Percentiles rank a stretch among this genome's conserved stretches.
These are phyloP conservation scores for Thymelicus acteon DNA, from an alignment of 2,888 invertebrate genomes.

Conservation along the genomic window DNA sequence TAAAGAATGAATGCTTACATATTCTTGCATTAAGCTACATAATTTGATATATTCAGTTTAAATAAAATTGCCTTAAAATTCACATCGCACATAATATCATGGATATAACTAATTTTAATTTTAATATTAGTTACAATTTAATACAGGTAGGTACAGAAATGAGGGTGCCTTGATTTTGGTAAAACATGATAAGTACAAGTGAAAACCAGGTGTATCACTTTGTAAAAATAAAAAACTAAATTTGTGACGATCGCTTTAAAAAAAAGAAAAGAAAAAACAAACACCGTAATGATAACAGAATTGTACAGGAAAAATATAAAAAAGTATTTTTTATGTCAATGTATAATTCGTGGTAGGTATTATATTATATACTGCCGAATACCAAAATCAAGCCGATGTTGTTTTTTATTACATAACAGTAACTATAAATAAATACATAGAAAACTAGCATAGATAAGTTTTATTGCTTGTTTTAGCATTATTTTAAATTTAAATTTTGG, in stretches of 20 bases:
- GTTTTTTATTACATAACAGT: too few relatives aligned
- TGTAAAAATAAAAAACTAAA: not conserved
- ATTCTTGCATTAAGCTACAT: not conserved
- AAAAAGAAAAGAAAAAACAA: too few relatives aligned
- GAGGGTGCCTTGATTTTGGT: not conserved
- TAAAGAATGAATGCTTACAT: not conserved
- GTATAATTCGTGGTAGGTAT: too few relatives aligned
- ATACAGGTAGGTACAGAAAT: not conserved
- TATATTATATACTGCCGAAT: too few relatives aligned
- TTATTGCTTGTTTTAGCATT: too few relatives aligned
- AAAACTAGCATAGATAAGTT: too few relatives aligned
- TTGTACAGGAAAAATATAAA: too few relatives aligned
- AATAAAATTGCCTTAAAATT: not conserved
- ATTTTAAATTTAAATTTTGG: too few relatives aligned
- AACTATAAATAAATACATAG: too few relatives aligned
- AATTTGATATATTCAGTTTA: constrained; percentile 3
- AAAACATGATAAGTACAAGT: not conserved
- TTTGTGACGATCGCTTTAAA: not conserved
- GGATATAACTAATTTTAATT: not conserved
- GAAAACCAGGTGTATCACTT: not conserved
- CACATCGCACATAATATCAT: not conserved
- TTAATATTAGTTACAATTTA: not conserved
- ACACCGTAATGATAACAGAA: too few relatives aligned
- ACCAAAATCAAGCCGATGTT: too few relatives aligned
- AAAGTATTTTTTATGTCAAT: too few relatives aligned